phyloP scores from a whole-genome alignment of 2,888 invertebrate genomes.

The Ormyrus thymus region DNA sequence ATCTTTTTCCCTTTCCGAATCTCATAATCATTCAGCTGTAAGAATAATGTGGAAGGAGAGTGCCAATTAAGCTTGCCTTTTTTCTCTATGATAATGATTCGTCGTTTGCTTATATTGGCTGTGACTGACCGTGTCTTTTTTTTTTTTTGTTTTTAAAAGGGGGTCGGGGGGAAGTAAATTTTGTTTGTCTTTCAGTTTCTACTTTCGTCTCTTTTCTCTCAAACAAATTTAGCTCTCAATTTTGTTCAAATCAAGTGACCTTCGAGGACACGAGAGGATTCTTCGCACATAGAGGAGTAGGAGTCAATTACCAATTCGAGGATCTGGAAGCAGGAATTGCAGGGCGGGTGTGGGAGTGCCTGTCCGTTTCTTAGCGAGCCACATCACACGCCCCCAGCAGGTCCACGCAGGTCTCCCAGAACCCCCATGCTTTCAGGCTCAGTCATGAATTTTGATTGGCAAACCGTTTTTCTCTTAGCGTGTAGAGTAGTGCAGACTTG shows the following conservation, averaged over 20 bases:
- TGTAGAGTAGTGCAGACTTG: background rate
- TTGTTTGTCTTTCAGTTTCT: conserved; percentile 33
- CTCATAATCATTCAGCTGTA: conserved; percentile 99
- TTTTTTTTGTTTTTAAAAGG: conserved; percentile 42
- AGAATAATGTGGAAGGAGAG: conserved; percentile 91
- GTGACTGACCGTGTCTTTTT: conserved; percentile 63
- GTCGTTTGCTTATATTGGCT: conserved; percentile 72
- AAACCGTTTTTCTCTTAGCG: conserved; percentile 25
- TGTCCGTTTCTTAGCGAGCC: conserved; percentile 75
- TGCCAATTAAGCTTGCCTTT: conserved; percentile 76
- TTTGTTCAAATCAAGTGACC: conserved; percentile 59
- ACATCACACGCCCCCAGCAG: conserved; percentile 72
- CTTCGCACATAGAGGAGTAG: conserved; percentile 49
- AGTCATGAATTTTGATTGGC: conserved; percentile 66
- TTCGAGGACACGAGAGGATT: conserved; percentile 61
- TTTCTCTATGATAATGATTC: conserved; percentile 31
- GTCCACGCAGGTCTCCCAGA: conserved; percentile 74
- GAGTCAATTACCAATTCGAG: conserved; percentile 52
- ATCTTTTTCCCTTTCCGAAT: conserved; percentile 99
- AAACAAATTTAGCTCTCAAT: conserved; percentile 9
- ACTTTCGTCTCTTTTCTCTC: conserved; percentile 35
- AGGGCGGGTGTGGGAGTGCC: conserved; percentile 73
- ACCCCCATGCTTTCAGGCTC: conserved; percentile 72
- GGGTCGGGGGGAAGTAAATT: conserved; percentile 9
- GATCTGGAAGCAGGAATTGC: conserved; percentile 53